Base-by-base conservation (phyloP, 1,140 invertebrate genomes). In the Tachypleus tridentatus region DNA sequence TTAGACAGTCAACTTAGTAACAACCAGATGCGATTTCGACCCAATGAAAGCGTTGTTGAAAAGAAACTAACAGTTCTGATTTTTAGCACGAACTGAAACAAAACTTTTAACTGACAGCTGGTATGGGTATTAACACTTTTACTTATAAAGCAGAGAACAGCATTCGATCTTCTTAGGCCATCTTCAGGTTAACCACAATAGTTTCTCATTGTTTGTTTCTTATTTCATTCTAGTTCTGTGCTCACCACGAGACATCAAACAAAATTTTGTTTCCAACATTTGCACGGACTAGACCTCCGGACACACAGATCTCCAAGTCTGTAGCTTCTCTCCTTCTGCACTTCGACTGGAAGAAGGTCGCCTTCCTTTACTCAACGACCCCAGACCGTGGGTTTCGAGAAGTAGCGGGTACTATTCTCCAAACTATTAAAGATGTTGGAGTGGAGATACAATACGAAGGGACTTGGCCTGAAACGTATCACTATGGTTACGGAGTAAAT, bases 211-310 rank as follows among this genome's bases (percentile, higher is more conserved):
- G 29, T 29, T 29, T 29, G 29, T 29, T 29, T 29, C 29, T 29
- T 29, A 29, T 29, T 29, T 29, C 29, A 29, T 75, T 76, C 5
- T 80, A 93, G 90, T 93, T 87, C 75, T 93, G 91, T 75, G 87
- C 88, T 4, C 85, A 91, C 76, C 85, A 85, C 59, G 87, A 89
- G 72, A 88, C 87, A 48, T 92, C 89, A 4, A 86, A 94, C 76
- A 96, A 95, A 74, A 77, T 76, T 8, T 82, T 88, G 68, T 98
- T 92, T 77, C 85, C 92, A 9, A 97, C 94, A 4, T 97, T 98
- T 76, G 89, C 90, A 0, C 80, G 95, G 61, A 97, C 93, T 0
- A 82, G 89, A 58, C 94, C 94, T 0, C 93, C 93, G 0, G 91
- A 94, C 72, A 91, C 87, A 11, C 91, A 93, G 75, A 93, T 96